Evolutionary conservation across 1,140 invertebrate genomes (phyloP), one percentile per base, ranked within the genome.

Genomic region (Zaprionus taronus): DNA sequence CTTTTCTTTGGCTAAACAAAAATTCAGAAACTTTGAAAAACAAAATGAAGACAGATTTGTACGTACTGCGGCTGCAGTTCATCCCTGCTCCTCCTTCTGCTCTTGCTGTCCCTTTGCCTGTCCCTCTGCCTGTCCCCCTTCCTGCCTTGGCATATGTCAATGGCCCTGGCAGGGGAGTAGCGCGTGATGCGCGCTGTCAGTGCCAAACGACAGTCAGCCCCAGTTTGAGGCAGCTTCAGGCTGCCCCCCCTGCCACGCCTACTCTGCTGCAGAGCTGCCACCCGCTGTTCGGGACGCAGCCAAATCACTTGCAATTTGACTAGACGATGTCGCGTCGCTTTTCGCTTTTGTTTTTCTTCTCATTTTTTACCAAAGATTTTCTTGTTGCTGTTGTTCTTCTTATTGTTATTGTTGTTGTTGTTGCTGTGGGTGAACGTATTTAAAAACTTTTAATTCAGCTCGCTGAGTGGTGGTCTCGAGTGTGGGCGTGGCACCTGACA

Each of bases 291-390:
- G 57, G 58, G 79, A 47, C 53, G 71, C 66, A 79, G 66, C 51
- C 77, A 81, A 81, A 79, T 79, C 66, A 71, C 72, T 81, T 81
- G 77, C 79, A 81, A 81, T 79, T 81, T 75, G 79, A 79, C 79
- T 81, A 81, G 79, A 81, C 79, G 72, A 58, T 38, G 79, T 81
- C 79, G 72, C 79, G 77, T 76, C 77, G 57, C 24, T 79, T 78
- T 79, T 79, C 64, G 56, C 47, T 58, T 72, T 68, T 57, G 56
- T 65, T 65, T 58, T 65, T 53, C 11, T 28, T 28, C 26, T 58
- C 31, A 47, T 78, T 65, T 65, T 51, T 74, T 34, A 34, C 9
- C 31, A 70, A n/a, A 75, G 55, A 49, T 75, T 56, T 61, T 41
- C 17, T 64, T 38, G n/a, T 53, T 31, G 41, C 63, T n/a, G n/a